These are phyloP conservation scores for Acleris holmiana DNA, from an alignment of 2,888 invertebrate species.

Conservation along the genomic window DNA sequence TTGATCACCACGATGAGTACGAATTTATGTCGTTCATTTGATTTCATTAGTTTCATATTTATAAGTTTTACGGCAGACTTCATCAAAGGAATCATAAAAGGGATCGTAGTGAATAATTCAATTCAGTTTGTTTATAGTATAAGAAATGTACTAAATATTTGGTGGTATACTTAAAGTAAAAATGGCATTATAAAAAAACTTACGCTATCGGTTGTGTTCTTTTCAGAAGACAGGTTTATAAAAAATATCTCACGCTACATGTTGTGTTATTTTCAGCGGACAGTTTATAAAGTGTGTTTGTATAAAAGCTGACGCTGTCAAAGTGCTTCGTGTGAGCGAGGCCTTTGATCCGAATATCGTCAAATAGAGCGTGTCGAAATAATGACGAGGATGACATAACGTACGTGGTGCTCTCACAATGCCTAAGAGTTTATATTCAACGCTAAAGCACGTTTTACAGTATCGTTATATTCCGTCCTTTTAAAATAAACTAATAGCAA, in stretches of 20 bases:
- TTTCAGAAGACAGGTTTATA: too few relatives aligned
- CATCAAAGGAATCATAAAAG: too few relatives aligned
- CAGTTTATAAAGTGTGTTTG: slow-evolving; percentile 3
- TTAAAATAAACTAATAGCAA: too few relatives aligned
- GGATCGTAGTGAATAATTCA: too few relatives aligned
- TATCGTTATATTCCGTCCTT: background rate
- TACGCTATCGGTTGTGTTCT: background rate
- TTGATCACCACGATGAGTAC: too few relatives aligned
- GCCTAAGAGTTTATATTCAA: background rate
- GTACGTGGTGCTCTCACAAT: slow-evolving; percentile 12
- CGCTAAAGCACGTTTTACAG: background rate
- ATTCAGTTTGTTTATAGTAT: too few relatives aligned
- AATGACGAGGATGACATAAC: slow-evolving; percentile 31
- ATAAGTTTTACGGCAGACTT: too few relatives aligned
- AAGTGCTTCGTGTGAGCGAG: slow-evolving; percentile 12
- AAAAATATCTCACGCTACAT: background rate
- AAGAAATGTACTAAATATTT: too few relatives aligned
- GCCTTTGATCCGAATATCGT: slow-evolving; percentile 33
- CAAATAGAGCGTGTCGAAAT: slow-evolving; percentile 36
- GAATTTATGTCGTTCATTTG: too few relatives aligned
- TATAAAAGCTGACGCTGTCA: slow-evolving; percentile 3
- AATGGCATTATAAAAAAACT: background rate
- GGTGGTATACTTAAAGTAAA: too few relatives aligned
- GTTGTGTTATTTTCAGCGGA: background rate
- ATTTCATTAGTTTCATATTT: too few relatives aligned